Conservation (phyloP, 2,113 vertebrate genomes). For the Anolis carolinensis region DNA sequence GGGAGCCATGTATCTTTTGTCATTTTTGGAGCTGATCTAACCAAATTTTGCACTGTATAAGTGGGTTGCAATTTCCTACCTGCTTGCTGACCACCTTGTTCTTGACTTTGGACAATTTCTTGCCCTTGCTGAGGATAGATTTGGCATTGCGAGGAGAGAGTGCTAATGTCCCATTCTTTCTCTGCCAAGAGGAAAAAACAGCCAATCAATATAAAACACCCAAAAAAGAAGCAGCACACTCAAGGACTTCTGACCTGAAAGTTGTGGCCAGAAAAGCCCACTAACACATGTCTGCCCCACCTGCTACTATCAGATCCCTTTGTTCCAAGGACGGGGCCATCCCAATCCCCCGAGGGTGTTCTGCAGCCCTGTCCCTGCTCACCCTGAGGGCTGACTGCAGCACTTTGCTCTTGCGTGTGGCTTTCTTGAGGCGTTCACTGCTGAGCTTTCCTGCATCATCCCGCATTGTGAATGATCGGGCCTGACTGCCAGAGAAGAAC, state of each 20-base stretch:
- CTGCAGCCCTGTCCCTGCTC: constrained; percentile 22
- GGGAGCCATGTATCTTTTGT: background rate
- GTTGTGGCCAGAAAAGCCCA: background rate
- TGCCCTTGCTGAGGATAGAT: constrained; percentile 78
- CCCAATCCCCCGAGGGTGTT: rapidly evolving
- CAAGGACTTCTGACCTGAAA: background rate
- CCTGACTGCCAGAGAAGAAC: constrained; percentile 72
- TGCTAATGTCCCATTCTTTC: constrained; percentile 78
- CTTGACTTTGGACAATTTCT: constrained; percentile 76
- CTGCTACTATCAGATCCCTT: background rate
- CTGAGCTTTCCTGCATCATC: constrained; percentile 73
- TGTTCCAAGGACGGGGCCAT: background rate
- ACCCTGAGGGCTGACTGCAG: constrained; percentile 76
- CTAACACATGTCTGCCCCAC: no score
- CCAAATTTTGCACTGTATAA: background rate
- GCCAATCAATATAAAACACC: background rate
- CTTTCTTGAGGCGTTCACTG: constrained; percentile 87
- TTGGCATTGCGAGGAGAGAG: constrained; percentile 79
- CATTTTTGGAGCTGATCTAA: background rate
- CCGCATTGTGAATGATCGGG: constrained; percentile 46
- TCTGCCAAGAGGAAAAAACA: constrained; percentile 60
- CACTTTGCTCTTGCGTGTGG: constrained; percentile 84
- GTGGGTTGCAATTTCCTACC: constrained; percentile 43
- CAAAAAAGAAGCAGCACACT: background rate
- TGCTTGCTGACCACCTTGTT: constrained; percentile 77